Conservation (phyloP, 2,888 invertebrate genomes). For the Desoria tigrina region DNA sequence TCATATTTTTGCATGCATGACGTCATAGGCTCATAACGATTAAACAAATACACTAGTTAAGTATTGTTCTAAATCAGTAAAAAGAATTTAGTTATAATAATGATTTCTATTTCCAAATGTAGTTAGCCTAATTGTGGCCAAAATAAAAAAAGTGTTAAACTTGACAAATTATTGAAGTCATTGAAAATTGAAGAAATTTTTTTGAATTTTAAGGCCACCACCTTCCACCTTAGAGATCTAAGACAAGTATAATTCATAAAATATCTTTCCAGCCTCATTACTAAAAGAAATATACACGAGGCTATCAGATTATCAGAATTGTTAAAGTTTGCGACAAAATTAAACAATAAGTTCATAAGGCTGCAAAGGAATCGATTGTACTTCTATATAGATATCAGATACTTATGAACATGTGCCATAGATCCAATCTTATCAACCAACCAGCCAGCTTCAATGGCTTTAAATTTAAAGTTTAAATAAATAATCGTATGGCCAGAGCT, state of each 20-base stretch:
- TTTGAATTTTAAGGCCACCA: conserved; percentile 43
- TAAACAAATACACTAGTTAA: too few relatives aligned
- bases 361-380: conserved; percentile 55
- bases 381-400: conserved; percentile 18
- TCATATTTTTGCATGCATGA: too few relatives aligned
- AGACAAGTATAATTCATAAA: conserved; percentile 35
- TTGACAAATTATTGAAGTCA: neutral
- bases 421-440: conserved; percentile 37
- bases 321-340: conserved; percentile 5
- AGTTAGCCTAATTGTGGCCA: too few relatives aligned
- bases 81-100: too few relatives aligned
- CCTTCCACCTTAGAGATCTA: conserved; percentile 35
- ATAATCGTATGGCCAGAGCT: neutral
- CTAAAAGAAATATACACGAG: neutral
- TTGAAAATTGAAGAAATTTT: neutral
- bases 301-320: neutral
- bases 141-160: too few relatives aligned
- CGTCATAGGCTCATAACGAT: too few relatives aligned
- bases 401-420: conserved; percentile 53
- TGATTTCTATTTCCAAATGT: too few relatives aligned
- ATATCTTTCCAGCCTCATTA: conserved; percentile 62
- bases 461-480: neutral
- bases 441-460: too few relatives aligned
- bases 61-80: too few relatives aligned
- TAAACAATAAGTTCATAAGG: conserved; percentile 55